Evolutionary conservation across 1,140 invertebrate genomes (phyloP), one percentile per base, ranked within the genome.

Genomic region (Holcopasites calliopsidis): DNA sequence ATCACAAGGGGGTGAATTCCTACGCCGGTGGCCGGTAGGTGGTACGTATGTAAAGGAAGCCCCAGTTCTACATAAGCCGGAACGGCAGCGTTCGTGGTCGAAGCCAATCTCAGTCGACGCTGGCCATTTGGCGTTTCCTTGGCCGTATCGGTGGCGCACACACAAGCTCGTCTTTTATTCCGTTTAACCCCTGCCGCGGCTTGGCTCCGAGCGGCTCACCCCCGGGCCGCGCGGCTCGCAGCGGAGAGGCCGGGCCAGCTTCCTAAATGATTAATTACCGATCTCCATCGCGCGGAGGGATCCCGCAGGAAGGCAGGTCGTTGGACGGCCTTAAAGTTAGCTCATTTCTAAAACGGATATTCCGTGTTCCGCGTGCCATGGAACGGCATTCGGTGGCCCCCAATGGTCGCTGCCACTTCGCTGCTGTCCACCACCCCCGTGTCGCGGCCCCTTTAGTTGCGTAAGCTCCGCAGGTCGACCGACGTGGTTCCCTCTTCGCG

Each of bases 241-340:
- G 38, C 40, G 8, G 33, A 26, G 47, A 61, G 47, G 47, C 35
- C 26, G 68, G 81, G 58, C 68, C 80, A 74, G 62, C 82, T 66
- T 76, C 82, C 82, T 86, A 88, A 90, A 90, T 91, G 90, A 91
- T 91, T 90, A 91, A 91, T 91, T 89, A 88, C 87, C 86, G 88
- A 86, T 88, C 86, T 88, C 85, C 82, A 89, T 87, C 85, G 80
- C 85, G 80, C 71, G 54, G 76, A 79, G 80, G 61, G 81, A 83
- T 83, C 76, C 76, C 60, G 79, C 42, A 61, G 62, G 62, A 72
- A 73, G 71, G 73, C 49, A 77, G 75, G 65, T 72, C 61, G 73
- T 77, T 69, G 79, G 72, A 70, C 77, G 74, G 78, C 68, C 76
- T 86, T 86, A 87, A 86, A 84, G 84, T 84, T 82, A 86, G 78